Evolutionary conservation across 2,113 vertebrate genomes (phyloP).

Genomic region (Lophochroa leadbeateri): DNA sequence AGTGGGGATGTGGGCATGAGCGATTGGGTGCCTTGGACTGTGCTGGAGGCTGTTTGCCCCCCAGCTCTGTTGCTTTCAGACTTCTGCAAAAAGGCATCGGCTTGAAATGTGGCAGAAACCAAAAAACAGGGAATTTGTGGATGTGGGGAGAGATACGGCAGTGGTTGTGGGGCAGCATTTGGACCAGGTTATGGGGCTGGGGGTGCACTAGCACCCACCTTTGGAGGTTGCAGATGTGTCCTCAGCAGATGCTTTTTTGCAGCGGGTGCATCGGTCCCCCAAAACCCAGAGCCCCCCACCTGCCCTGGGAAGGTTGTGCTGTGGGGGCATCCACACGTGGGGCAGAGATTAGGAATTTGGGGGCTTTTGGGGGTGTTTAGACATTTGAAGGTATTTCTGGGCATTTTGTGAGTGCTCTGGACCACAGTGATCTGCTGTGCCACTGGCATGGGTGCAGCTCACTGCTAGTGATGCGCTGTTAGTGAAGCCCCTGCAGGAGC

Average conservation of each 20-base stretch:
- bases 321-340: rapidly evolving
- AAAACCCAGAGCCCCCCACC: not conserved
- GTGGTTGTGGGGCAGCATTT: not conserved
- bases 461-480: not conserved
- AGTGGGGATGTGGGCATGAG: not conserved
- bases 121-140: not conserved
- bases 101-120: not conserved
- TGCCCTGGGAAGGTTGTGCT: not conserved
- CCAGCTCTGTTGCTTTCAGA: not conserved
- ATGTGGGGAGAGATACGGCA: not conserved
- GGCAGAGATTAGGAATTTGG: not conserved
- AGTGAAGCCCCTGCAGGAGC: rapidly evolving
- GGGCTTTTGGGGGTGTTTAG: not conserved
- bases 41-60: not conserved
- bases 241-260: not conserved
- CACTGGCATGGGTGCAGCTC: not conserved
- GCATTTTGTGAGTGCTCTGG: not conserved
- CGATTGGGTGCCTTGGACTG: rapidly evolving
- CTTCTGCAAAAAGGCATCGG: not conserved
- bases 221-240: not conserved
- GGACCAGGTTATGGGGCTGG: not conserved
- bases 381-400: not conserved
- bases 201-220: rapidly evolving
- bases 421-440: not conserved
- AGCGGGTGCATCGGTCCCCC: rapidly evolving